Evolutionary conservation across 2,888 invertebrate genomes (phyloP).

Genomic region (Tethea ocularis): DNA sequence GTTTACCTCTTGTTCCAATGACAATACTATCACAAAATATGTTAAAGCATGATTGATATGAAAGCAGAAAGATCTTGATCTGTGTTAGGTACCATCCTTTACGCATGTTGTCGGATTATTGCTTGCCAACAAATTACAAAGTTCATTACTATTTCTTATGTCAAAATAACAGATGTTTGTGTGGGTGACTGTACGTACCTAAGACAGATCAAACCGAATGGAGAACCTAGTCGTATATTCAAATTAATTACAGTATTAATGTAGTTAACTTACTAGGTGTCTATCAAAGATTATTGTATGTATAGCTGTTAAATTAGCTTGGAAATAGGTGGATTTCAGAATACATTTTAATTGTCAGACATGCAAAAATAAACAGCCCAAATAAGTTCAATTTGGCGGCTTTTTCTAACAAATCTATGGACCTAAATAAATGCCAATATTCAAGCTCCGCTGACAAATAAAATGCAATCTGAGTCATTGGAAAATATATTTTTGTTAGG

Average conservation of each 20-base stretch:
- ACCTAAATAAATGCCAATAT: too few relatives aligned
- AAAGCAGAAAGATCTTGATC: background rate
- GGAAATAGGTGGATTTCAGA: conserved; percentile 32
- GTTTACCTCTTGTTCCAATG: conserved; percentile 64
- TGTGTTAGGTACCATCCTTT: background rate
- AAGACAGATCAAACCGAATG: conserved; percentile 3
- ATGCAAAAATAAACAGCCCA: too few relatives aligned
- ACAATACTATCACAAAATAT: conserved; percentile 60
- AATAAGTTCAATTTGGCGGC: too few relatives aligned
- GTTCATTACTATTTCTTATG: background rate
- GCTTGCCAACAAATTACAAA: background rate
- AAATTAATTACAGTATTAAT: conserved; percentile 42
- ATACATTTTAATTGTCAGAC: conserved; percentile 23
- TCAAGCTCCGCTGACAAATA: conserved; percentile 14
- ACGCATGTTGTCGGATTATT: background rate
- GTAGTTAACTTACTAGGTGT: conserved; percentile 47
- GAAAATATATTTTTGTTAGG: conserved; percentile 75
- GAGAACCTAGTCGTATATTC: background rate
- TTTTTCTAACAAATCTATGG: conserved; percentile 8
- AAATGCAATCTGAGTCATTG: conserved; percentile 27
- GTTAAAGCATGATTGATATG: conserved; percentile 16
- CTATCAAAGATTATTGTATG: conserved; percentile 48
- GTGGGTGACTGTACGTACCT: background rate
- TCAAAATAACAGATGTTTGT: background rate
- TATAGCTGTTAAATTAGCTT: conserved; percentile 51